These are phyloP conservation scores for Coluber constrictor DNA, from an alignment of 2,797 vertebrate species.

Conservation along the genomic window DNA sequence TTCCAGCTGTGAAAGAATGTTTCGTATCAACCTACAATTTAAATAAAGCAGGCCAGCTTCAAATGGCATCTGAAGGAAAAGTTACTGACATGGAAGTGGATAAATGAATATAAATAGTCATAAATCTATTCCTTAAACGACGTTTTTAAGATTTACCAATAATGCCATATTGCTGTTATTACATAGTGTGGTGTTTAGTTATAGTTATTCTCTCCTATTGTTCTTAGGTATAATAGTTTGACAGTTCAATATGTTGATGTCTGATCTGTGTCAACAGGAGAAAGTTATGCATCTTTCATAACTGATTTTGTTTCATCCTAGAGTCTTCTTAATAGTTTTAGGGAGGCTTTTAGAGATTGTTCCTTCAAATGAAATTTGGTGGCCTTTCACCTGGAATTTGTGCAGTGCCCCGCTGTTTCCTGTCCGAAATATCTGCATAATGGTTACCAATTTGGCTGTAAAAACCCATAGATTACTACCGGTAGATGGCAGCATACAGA, in stretches of 20 bases:
- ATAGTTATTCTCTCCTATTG: neutral
- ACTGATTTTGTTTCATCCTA: neutral
- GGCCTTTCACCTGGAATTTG: neutral
- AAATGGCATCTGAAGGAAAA: neutral
- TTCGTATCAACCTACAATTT: neutral
- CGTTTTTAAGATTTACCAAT: neutral
- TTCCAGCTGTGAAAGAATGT: neutral
- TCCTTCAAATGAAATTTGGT: neutral
- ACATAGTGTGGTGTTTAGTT: neutral
- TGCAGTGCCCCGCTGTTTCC: neutral
- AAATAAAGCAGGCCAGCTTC: neutral
- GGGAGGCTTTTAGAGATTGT: neutral
- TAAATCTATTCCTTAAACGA: neutral
- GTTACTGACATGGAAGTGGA: neutral
- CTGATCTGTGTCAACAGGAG: neutral
- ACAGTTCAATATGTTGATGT: neutral
- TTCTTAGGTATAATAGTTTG: too few relatives aligned
- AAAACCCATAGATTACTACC: neutral
- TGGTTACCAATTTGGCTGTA: neutral
- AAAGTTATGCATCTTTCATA: neutral
- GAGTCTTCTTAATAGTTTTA: too few relatives aligned
- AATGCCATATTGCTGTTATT: neutral
- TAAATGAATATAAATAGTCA: neutral
- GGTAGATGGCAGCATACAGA: neutral
- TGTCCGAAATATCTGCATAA: neutral